Base-by-base conservation (phyloP, 2,888 invertebrate genomes). In the Steinernema carpocapsae region DNA sequence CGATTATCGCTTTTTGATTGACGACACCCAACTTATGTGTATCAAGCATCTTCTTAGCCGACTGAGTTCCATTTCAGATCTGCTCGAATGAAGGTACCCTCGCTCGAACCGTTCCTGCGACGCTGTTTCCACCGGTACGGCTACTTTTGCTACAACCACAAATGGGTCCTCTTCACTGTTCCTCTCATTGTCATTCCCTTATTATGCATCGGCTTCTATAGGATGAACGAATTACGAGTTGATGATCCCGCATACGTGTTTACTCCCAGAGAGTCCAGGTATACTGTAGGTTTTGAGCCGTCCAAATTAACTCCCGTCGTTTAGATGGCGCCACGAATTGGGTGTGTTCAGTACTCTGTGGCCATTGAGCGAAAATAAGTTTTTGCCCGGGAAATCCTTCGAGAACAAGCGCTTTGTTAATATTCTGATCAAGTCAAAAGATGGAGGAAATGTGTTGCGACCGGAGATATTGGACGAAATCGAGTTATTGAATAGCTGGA, bases 161-260 rank as follows among this genome's bases (percentile, higher is more conserved):
- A 84, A 73, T 86, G 85, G 85, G 78, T 77, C 22, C 46, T 85
- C 10, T 79, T 86, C 59, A 73, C 85, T 52, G 42, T 80, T 1
- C 85, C 86, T 7, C 10, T 86, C 10, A 72, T 85, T 37, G 22
- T 86, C 24, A 84, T 85, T 1, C 52, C 78, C 12, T 70, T 77
- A 10, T 76, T 82, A 22, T 81, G 80, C 7, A 72, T 82, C 17
- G 86, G 86, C 0, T 83, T 86, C 70, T 72, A 84, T 7, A 81
- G 82, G 75, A 75, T 86, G 72, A 76, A 76, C 22, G 85, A 85
- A 29, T 76, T 86, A 14, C 75, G 82, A 26, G 80, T 86, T 7
- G 85, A 86, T 76, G 86, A 86, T 75, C 86, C 86, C 10, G 79
- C 85, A 0, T 86, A 83, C 73, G 85, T 86, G 17, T 86, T 86